These are phyloP conservation scores for Pheosia gnoma DNA, from an alignment of 2,888 invertebrate genomes.

Conservation along the genomic window DNA sequence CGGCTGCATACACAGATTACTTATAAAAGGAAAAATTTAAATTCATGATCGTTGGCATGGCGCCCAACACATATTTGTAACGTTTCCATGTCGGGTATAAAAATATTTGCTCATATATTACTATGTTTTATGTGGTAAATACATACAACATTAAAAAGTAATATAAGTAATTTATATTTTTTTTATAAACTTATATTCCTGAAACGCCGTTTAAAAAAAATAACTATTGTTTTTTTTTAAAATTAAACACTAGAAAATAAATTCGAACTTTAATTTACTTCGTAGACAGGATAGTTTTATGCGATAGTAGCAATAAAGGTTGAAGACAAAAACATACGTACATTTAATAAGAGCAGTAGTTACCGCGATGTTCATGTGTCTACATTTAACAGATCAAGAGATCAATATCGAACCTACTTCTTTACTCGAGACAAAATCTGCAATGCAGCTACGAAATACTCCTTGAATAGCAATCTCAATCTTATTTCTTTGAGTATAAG, in stretches of 20 bases:
- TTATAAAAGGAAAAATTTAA: conserved; percentile 58
- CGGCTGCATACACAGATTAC: conserved; percentile 61
- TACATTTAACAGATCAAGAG: conserved; percentile 63
- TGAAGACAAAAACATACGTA: conserved; percentile 37
- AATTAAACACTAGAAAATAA: too few relatives aligned
- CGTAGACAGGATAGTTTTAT: too few relatives aligned
- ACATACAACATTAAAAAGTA: too few relatives aligned
- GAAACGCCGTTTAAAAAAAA: too few relatives aligned
- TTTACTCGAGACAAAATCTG: conserved; percentile 47
- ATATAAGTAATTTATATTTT: too few relatives aligned
- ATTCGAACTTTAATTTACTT: too few relatives aligned
- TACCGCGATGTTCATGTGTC: conserved; percentile 60
- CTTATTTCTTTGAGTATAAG: conserved; percentile 11
- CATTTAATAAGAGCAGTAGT: conserved; percentile 60
- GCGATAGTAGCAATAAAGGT: conserved; percentile 24
- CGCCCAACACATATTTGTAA: conserved; percentile 23
- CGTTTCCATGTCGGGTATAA: conserved; percentile 22
- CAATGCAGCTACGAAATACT: conserved; percentile 8
- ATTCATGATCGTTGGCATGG: conserved; percentile 46
- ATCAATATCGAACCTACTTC: conserved; percentile 64
- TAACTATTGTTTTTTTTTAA: too few relatives aligned
- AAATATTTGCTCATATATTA: conserved; percentile 36
- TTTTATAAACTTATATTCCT: too few relatives aligned
- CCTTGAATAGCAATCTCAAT: not conserved
- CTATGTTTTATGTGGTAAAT: conserved; percentile 1